A percentile compares a stretch with the other conserved stretches of the same genome.
Evolutionary conservation across 2,888 invertebrate species (phyloP).

Genomic region (Nomada ruficornis): DNA sequence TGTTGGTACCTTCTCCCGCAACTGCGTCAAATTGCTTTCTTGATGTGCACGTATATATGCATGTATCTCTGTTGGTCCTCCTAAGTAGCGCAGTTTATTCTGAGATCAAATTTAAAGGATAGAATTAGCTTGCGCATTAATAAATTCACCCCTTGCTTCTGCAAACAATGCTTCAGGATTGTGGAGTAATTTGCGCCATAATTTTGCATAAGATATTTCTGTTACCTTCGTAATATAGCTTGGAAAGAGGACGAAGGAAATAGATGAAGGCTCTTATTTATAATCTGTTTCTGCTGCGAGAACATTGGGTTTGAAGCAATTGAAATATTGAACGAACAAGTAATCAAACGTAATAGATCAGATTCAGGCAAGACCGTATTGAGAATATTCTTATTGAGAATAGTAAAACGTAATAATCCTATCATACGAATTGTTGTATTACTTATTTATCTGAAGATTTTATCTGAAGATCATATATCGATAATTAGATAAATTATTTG

Average conservation of each 20-base stretch:
- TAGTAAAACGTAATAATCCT: no score
- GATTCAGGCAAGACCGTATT: no score
- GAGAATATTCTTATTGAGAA: no score
- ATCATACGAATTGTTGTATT: no score
- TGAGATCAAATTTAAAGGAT: constrained; percentile 13
- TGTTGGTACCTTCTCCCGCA: neutral
- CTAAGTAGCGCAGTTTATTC: constrained; percentile 2
- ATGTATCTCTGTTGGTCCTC: neutral
- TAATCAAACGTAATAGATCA: neutral
- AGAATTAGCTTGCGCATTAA: constrained; percentile 15
- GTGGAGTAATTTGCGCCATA: neutral
- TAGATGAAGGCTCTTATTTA: neutral
- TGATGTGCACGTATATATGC: neutral
- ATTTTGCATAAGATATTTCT: neutral
- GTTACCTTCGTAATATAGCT: neutral
- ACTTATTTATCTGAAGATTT: neutral
- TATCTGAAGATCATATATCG: no score
- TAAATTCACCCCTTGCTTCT: constrained; percentile 11
- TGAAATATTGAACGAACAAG: neutral
- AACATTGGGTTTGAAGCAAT: neutral
- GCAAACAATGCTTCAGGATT: constrained; percentile 20
- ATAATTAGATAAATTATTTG: no score
- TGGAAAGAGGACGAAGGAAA: neutral
- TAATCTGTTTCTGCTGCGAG: neutral
- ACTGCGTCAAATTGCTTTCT: constrained; percentile 5